Evolutionary conservation across 2,113 vertebrate species (phyloP).

Genomic region (Brienomyrus brachyistius): DNA sequence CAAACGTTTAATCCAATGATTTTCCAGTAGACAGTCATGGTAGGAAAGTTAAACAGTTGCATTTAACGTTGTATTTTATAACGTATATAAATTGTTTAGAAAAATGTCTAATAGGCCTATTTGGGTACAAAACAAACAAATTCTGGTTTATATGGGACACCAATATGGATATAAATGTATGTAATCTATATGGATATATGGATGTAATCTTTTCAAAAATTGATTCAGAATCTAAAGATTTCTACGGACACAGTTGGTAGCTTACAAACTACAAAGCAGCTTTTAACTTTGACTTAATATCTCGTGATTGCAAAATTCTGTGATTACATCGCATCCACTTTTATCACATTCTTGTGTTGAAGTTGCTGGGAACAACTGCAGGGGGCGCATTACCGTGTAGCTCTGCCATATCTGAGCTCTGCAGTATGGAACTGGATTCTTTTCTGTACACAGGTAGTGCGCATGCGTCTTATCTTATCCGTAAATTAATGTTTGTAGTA

Average conservation of each 20-base stretch:
- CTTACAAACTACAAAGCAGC: neutral
- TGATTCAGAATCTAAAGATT: neutral
- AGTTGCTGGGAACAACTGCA: neutral
- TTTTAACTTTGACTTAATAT: neutral
- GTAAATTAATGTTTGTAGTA: neutral
- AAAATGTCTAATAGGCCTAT: too few relatives aligned
- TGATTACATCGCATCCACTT: neutral
- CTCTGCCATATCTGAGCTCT: neutral
- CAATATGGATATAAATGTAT: neutral
- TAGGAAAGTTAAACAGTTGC: neutral
- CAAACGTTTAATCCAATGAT: neutral
- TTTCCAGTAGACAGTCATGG: neutral
- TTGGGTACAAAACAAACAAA: neutral
- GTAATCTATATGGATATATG: neutral
- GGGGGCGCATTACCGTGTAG: neutral
- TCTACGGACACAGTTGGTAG: neutral
- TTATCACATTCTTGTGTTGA: neutral
- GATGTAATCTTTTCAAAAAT: neutral
- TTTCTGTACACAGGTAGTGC: neutral
- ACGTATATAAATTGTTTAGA: neutral
- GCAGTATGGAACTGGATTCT: neutral
- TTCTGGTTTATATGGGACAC: neutral
- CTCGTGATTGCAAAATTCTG: neutral
- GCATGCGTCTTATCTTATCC: neutral
- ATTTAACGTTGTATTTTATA: neutral